phyloP scores from a whole-genome alignment of 2,888 invertebrate species.

The Margaritifera margaritifera region DNA sequence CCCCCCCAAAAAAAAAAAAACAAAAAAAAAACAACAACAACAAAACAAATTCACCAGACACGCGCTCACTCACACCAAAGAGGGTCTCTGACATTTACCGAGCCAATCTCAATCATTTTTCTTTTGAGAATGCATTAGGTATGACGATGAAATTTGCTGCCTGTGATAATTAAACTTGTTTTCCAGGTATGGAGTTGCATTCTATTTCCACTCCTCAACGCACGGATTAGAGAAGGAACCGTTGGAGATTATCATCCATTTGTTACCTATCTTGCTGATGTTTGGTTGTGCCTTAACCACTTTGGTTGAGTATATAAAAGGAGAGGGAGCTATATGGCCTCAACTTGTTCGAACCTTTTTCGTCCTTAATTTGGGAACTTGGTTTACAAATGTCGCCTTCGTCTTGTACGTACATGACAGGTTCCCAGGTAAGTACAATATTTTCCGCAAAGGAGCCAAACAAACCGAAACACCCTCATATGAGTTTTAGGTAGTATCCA shows the following conservation, averaged over 20 bases:
- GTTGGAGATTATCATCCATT: conserved; percentile 43
- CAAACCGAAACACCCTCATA: too few relatives aligned
- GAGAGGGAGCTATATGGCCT: conserved; percentile 31
- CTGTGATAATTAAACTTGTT: too few relatives aligned
- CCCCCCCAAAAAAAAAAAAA: too few relatives aligned
- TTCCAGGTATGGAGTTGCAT: conserved; percentile 34
- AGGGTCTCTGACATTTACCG: too few relatives aligned
- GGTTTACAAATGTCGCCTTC: conserved; percentile 53
- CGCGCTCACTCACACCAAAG: too few relatives aligned
- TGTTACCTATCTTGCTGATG: conserved; percentile 45
- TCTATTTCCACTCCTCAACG: conserved; percentile 42
- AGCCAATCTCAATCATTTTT: too few relatives aligned
- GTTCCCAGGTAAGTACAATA: conserved; percentile 37
- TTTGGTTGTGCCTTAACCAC: conserved; percentile 16
- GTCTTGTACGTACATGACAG: conserved; percentile 44
- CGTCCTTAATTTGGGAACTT: conserved; percentile 47
- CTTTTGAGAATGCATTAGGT: too few relatives aligned
- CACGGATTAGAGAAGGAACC: conserved; percentile 36
- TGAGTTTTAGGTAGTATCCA: too few relatives aligned
- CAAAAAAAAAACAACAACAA: too few relatives aligned
- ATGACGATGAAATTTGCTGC: too few relatives aligned
- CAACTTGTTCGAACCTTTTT: conserved; percentile 29
- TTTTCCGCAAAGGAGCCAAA: not conserved
- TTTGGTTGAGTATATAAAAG: conserved; percentile 26
- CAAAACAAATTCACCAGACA: too few relatives aligned